Evolutionary conservation across 1,140 invertebrate genomes (phyloP).

Genomic region (Pseudomyrmex flavicornis): DNA sequence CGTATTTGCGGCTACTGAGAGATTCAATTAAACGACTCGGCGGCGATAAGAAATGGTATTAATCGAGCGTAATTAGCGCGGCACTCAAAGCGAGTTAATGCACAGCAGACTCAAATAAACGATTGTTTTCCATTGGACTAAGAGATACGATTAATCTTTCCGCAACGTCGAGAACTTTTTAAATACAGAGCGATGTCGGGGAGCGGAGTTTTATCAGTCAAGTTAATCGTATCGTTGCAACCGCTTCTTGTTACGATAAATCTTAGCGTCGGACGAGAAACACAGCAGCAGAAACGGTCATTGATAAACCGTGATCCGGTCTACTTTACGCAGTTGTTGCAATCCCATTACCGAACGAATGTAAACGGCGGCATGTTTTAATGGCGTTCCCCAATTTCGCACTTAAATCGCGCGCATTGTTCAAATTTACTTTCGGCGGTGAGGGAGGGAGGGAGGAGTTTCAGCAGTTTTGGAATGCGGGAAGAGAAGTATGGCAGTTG

Average conservation of each 20-base stretch:
- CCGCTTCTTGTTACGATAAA: no score
- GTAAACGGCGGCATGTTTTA: background rate
- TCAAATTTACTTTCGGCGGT: background rate
- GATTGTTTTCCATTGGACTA: background rate
- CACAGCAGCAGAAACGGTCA: no score
- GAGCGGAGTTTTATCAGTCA: no score
- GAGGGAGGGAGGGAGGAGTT: background rate
- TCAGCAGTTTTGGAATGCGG: background rate
- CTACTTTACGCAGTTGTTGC: no score
- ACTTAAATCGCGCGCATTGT: background rate
- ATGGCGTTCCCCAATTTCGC: background rate
- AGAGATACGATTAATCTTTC: background rate
- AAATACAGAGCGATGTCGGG: no score
- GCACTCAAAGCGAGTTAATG: background rate
- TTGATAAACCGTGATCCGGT: no score
- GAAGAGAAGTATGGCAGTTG: background rate
- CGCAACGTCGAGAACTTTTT: no score
- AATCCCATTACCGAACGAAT: no score
- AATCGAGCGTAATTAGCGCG: conserved; percentile 22
- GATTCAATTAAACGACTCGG: conserved; percentile 38
- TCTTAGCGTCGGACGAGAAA: no score
- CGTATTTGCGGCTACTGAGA: conserved; percentile 35
- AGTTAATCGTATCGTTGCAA: no score
- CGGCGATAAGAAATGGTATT: conserved; percentile 38
- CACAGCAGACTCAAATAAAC: background rate